A percentile compares a stretch with the other conserved stretches of the same genome.
phyloP scores from a whole-genome alignment of 2,797 vertebrate species.

The Spondyliosoma cantharus region DNA sequence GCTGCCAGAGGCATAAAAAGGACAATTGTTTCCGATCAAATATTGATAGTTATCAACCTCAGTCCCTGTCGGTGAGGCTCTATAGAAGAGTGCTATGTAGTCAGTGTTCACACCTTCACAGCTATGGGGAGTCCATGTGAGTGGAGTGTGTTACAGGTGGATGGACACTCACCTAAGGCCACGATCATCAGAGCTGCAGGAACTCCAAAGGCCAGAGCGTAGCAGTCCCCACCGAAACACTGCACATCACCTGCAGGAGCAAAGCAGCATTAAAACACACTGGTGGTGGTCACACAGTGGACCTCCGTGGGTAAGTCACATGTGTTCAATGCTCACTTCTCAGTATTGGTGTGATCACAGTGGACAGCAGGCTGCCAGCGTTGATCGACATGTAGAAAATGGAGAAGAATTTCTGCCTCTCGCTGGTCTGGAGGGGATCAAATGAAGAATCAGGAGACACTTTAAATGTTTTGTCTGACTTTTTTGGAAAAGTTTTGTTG shows the following conservation, averaged over 20 bases:
- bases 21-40: no score
- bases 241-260: slow-evolving; percentile 89
- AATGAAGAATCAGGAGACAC: not conserved
- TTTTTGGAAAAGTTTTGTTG: not conserved
- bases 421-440: slow-evolving; percentile 79
- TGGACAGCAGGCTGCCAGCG: slow-evolving; percentile 95
- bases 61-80: no score
- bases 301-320: fast-evolving
- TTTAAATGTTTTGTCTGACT: not conserved
- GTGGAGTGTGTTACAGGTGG: not conserved
- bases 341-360: slow-evolving; percentile 93
- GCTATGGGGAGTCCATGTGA: not conserved
- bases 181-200: slow-evolving; percentile 93
- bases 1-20: no score
- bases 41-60: no score
- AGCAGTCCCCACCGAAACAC: slow-evolving; percentile 95
- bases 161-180: slow-evolving; percentile 88
- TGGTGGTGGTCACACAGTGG: not conserved
- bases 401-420: slow-evolving; percentile 96
- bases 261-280: not conserved
- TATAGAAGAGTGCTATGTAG: no score
- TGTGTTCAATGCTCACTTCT: slow-evolving; percentile 85
- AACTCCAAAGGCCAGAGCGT: slow-evolving; percentile 94
- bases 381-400: slow-evolving; percentile 99
- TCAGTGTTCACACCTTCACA: no score